Base-by-base conservation (phyloP, 2,113 vertebrate genomes). In the Probosciger aterrimus region DNA sequence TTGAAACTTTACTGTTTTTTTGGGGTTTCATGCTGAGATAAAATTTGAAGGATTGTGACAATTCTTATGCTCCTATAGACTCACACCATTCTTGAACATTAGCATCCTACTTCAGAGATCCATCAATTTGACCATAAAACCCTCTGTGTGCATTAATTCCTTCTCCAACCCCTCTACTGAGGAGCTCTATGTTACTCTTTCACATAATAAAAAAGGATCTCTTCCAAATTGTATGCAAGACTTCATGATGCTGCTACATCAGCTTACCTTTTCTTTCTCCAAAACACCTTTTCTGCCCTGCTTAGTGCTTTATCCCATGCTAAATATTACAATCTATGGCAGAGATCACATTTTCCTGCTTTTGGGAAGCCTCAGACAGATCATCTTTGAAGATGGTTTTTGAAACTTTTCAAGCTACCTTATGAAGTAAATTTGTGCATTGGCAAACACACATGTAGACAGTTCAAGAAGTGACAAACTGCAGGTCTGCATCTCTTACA, bases 401-500 rank as follows among this genome's bases (percentile, higher is more conserved):
- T 79, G 25, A 47, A 75, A 49, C 14, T 74, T 88, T 81, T 88
- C 49, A 84, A 9, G 63, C 43, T 84, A 90, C 64, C 41, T 44
- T 78, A 91, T 43, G 55, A 82, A 93, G 69, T 50, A 95, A 68
- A 93, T 96, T 92, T 93, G n/a, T 91, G 85, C 78, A 49, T 11
- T 53, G 76, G 82, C 92, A 92, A 94, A 93, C 86, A 94, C 10
- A 33, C 5, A 86, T 4, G 37, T 18, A 94, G 73, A 23, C 57
- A 69, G 47, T 84, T 93, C 82, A 91, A 94, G 47, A 84, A 97
- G 75, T 43, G 91, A 97, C 82, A 95, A 85, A 82, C 14, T 62
- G 27, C 23, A 76, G 57, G 82, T 50, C 41, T 39, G 83, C 76
- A 94, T 82, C 81, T 97, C 94, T 94, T 90, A 98, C 98, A 86